Evolutionary conservation across 35 echinoderm and acorn worm genomes (phyloP).

Genomic region (Ophiothrix spiculata): DNA sequence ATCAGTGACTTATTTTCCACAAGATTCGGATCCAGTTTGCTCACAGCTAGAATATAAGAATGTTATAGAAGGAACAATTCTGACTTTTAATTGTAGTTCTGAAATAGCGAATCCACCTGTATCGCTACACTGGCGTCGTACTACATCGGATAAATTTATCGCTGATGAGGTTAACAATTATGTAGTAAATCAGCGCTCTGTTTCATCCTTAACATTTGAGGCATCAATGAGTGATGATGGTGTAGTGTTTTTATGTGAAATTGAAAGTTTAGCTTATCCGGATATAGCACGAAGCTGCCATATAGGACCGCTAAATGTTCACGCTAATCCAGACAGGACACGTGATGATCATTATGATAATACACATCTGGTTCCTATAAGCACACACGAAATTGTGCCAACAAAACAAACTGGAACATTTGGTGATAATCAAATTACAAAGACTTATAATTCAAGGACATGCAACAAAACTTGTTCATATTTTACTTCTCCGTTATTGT

Average conservation of each 20-base stretch:
- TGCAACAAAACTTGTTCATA: neutral
- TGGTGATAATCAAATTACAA: neutral
- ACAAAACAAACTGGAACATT: neutral
- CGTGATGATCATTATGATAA: neutral
- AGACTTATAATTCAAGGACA: neutral
- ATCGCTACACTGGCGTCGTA: neutral
- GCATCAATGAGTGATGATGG: neutral
- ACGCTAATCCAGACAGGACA: neutral
- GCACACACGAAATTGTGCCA: neutral
- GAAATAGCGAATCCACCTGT: neutral
- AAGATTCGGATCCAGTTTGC: neutral
- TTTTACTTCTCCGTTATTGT: neutral
- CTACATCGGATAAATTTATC: neutral
- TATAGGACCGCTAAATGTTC: neutral
- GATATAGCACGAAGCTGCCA: neutral
- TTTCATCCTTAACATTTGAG: neutral
- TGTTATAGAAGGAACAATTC: neutral
- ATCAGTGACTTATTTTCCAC: neutral
- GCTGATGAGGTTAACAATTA: neutral
- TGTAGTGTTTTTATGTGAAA: slow-evolving; percentile 1
- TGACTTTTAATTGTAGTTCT: neutral
- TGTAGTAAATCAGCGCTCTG: neutral
- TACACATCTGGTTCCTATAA: no score
- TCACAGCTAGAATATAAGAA: neutral
- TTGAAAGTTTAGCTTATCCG: neutral